These are phyloP conservation scores for Phrynocephalus vlangalii DNA, from an alignment of 2,797 vertebrate genomes.

Conservation along the genomic window DNA sequence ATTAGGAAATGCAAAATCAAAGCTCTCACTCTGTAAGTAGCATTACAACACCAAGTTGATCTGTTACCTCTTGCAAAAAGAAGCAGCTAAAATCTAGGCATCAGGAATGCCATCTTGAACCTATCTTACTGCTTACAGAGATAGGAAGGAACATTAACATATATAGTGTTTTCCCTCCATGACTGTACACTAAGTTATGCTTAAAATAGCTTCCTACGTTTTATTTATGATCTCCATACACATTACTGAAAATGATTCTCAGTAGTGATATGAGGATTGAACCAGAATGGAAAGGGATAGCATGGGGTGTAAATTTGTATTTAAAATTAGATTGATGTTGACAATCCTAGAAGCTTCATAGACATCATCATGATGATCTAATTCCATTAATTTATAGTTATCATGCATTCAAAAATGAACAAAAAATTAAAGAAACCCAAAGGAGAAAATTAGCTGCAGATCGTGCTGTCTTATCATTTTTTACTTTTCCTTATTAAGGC, in stretches of 20 bases:
- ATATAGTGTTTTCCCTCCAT: constrained; percentile 28
- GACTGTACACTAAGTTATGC: constrained; percentile 35
- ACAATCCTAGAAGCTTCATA: constrained; percentile 8
- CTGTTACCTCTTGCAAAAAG: constrained; percentile 4
- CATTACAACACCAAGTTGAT: constrained; percentile 14
- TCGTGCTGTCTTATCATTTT: background rate
- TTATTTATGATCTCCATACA: constrained; percentile 53
- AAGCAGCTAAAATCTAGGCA: constrained; percentile 8
- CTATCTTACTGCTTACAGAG: constrained; percentile 24
- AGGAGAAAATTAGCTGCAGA: background rate
- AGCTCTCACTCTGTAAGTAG: background rate
- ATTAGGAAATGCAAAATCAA: constrained; percentile 19
- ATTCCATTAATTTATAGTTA: background rate
- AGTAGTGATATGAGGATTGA: constrained; percentile 1
- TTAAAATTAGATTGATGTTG: background rate
- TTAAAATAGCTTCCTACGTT: constrained; percentile 39
- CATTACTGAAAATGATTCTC: constrained; percentile 19
- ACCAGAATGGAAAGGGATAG: constrained; percentile 29
- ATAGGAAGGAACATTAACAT: constrained; percentile 50
- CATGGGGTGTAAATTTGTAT: background rate
- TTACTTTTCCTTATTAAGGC: background rate
- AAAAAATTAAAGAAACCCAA: background rate
- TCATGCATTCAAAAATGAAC: background rate
- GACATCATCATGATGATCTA: background rate
- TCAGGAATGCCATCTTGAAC: constrained; percentile 1